Evolutionary conservation across 2,113 vertebrate genomes (phyloP).

Genomic region (Myiozetetes cayanensis): DNA sequence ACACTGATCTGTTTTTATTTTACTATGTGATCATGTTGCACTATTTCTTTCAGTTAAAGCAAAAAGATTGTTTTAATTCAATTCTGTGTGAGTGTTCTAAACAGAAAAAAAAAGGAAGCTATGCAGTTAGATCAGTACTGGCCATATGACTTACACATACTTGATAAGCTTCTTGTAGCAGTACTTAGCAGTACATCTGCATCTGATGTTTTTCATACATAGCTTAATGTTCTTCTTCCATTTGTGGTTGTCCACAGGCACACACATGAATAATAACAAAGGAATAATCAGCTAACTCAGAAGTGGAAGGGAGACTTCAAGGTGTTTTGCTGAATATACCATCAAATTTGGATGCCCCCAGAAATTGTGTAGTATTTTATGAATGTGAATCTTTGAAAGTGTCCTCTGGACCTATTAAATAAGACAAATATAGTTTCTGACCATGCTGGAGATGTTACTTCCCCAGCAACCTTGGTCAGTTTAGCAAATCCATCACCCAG

Average conservation of each 20-base stretch:
- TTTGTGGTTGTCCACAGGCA: background rate
- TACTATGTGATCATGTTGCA: background rate
- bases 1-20: background rate
- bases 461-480: background rate
- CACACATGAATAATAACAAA: background rate
- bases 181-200: background rate
- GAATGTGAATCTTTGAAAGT: background rate
- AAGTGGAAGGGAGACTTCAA: background rate
- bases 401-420: background rate
- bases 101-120: background rate
- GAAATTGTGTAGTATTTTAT: background rate
- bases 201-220: background rate
- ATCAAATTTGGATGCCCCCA: background rate
- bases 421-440: background rate
- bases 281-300: background rate
- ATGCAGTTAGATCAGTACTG: background rate
- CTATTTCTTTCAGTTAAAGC: background rate
- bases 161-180: background rate
- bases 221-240: background rate
- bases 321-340: background rate
- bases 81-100: background rate
- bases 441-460: background rate
- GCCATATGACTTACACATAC: background rate
- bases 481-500: background rate
- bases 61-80: background rate